Evolutionary conservation across 2,888 invertebrate genomes (phyloP).

Genomic region (Harmothoe impar): DNA sequence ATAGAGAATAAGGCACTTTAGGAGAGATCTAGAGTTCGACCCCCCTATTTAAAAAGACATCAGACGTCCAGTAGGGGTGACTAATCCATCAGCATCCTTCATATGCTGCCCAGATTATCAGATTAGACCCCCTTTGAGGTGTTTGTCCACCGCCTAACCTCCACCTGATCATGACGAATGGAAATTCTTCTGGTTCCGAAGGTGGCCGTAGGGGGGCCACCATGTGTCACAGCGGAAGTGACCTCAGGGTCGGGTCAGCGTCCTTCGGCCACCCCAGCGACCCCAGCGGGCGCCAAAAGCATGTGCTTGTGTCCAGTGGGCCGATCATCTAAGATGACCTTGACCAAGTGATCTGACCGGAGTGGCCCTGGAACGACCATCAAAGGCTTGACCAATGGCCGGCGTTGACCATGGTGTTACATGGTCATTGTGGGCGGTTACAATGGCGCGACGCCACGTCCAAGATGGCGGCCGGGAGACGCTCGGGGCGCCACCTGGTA

Average conservation of each 20-base stretch:
- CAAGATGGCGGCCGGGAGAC: neutral
- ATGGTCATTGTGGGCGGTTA: conserved; percentile 25
- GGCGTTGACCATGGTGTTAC: conserved; percentile 39
- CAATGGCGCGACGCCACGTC: neutral
- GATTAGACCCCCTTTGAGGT: neutral
- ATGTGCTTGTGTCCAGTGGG: neutral
- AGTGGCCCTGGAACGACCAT: neutral
- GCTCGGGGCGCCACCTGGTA: conserved; percentile 46
- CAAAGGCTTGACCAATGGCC: conserved; percentile 40
- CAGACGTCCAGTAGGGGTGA: neutral
- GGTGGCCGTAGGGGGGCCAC: conserved; percentile 4
- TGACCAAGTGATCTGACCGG: neutral
- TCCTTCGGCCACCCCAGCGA: neutral
- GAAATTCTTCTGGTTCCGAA: neutral
- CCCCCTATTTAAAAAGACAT: conserved; percentile 32
- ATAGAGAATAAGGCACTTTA: no score
- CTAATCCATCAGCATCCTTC: conserved; percentile 34
- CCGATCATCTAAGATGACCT: conserved; percentile 42
- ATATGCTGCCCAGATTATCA: neutral
- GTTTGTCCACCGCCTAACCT: neutral
- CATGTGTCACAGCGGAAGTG: neutral
- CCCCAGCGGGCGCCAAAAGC: conserved; percentile 43
- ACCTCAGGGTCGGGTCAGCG: conserved; percentile 52
- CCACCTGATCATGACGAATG: conserved; percentile 38
- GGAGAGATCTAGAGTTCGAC: no score